Evolutionary conservation across 1,140 invertebrate genomes (phyloP), one percentile per base, ranked within the genome.

Genomic region (Glossosoma conforme): DNA sequence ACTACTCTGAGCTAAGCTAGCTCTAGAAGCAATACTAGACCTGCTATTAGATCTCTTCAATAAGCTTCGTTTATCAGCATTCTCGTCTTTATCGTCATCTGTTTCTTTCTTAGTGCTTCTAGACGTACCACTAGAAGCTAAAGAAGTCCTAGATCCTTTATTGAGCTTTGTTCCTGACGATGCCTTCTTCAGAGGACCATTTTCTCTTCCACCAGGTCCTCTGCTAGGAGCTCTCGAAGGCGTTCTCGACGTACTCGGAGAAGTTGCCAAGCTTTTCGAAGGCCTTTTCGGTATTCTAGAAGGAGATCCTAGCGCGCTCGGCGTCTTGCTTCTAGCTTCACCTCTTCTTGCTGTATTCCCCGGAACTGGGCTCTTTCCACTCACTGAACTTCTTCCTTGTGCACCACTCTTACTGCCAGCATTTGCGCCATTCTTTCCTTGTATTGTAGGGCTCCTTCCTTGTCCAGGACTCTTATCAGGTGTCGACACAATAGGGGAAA

Each of bases 401-500:
- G 28, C 18, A 1, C 28, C 9, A 6, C 15, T 14, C 15, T 35
- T 45, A 19, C 30, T 21, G 21, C 2, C 2, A 21, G 37, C 18
- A 40, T 20, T 40, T 40, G 11, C 22, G 10, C 37, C 18, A 3
- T 36, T 46, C 69, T 70, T 13, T 46, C 42, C 9, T n/a, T n/a
- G n/a, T n/a, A n/a, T n/a, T n/a, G n/a, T n/a, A n/a, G n/a, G n/a
- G n/a, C 30, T 17, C 18, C 37, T 46, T 40, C 67, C 64, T 49
- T 68, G 66, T 3, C 59, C 55, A 9, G 70, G 69, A 59, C 67
- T 72, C 62, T 73, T 75, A 44, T 65, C 73, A 28, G 72, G 71
- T 11, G 72, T 75, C 4, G 70, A 67, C 33, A 70, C 70, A 21
- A 75, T 75, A 5, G 72, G 72, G 10, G 72, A 75, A n/a, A 75